Evolutionary conservation across 2,888 invertebrate genomes (phyloP).

Genomic region (Acrocyrtus sp.): DNA sequence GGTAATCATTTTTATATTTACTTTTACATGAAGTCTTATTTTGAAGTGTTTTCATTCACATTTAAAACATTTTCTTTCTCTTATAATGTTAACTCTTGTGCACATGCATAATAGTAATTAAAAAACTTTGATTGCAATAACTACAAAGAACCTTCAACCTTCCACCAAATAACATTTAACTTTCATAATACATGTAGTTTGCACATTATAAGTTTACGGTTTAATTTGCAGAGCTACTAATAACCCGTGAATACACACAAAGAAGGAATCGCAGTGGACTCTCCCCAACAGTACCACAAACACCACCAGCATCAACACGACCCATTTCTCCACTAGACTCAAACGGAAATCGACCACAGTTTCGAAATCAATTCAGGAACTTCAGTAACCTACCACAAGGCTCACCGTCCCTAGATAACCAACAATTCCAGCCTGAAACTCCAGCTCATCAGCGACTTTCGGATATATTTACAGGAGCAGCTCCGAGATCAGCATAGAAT

Average conservation of each 20-base stretch:
- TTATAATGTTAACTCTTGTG: too few relatives aligned
- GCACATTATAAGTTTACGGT: too few relatives aligned
- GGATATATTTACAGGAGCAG: conserved; percentile 31
- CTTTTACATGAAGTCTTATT: too few relatives aligned
- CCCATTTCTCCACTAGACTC: conserved; percentile 16
- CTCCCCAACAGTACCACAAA: conserved; percentile 42
- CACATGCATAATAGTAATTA: too few relatives aligned
- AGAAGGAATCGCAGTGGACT: conserved; percentile 37
- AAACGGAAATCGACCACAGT: conserved; percentile 28
- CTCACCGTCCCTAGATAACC: conserved; percentile 22
- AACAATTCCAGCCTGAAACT: conserved; percentile 9
- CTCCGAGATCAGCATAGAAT: conserved; percentile 30
- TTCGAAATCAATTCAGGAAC: conserved; percentile 19
- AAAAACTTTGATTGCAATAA: too few relatives aligned
- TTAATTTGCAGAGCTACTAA: too few relatives aligned
- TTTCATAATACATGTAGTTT: too few relatives aligned
- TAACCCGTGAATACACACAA: conserved; percentile 57
- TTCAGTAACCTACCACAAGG: neutral
- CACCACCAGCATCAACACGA: conserved; percentile 21
- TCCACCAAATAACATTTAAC: too few relatives aligned
- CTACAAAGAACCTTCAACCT: too few relatives aligned
- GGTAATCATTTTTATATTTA: too few relatives aligned
- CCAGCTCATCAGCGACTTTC: conserved; percentile 5
- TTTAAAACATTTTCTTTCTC: too few relatives aligned
- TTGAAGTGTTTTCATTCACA: too few relatives aligned